phyloP scores from a whole-genome alignment of 2,888 invertebrate species.

The Ernsta delagoae region DNA sequence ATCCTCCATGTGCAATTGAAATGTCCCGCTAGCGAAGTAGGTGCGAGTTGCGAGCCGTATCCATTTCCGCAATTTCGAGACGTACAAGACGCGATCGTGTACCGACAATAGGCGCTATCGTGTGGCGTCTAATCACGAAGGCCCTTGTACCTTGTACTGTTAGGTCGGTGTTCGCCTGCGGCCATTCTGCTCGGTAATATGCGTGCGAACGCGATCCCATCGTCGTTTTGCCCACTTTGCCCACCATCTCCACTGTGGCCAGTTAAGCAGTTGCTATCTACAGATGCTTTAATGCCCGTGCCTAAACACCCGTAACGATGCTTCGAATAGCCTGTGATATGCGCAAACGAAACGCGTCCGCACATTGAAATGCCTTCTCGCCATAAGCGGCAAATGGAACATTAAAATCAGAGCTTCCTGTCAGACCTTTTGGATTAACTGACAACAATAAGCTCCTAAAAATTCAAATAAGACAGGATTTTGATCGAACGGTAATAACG shows the following conservation, averaged over 20 bases:
- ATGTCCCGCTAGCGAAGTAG: conserved; percentile 79
- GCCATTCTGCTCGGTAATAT: conserved; percentile 71
- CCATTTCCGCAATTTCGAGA: conserved; percentile 83
- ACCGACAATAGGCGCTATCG: conserved; percentile 82
- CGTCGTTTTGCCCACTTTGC: conserved; percentile 55
- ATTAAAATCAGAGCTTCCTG: conserved; percentile 10
- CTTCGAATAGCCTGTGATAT: conserved; percentile 7
- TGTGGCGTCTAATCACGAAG: conserved; percentile 82
- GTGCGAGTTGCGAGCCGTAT: conserved; percentile 68
- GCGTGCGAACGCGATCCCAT: conserved; percentile 82
- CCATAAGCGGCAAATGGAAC: conserved; percentile 2
- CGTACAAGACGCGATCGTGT: conserved; percentile 78
- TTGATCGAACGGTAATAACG: conserved; percentile 57
- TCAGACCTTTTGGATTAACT: neutral
- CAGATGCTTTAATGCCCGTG: conserved; percentile 42
- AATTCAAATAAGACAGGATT: conserved; percentile 28
- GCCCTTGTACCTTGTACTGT: conserved; percentile 77
- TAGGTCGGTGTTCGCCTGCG: conserved; percentile 72
- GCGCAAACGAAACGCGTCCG: conserved; percentile 11
- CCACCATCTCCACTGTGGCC: conserved; percentile 42
- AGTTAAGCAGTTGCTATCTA: conserved; percentile 43
- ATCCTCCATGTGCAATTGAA: conserved; percentile 74
- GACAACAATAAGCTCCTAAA: conserved; percentile 14
- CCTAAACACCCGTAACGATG: conserved; percentile 31
- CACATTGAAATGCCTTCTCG: conserved; percentile 17